phyloP scores from a whole-genome alignment of 1,140 invertebrate species.

The Bombus polaris region DNA sequence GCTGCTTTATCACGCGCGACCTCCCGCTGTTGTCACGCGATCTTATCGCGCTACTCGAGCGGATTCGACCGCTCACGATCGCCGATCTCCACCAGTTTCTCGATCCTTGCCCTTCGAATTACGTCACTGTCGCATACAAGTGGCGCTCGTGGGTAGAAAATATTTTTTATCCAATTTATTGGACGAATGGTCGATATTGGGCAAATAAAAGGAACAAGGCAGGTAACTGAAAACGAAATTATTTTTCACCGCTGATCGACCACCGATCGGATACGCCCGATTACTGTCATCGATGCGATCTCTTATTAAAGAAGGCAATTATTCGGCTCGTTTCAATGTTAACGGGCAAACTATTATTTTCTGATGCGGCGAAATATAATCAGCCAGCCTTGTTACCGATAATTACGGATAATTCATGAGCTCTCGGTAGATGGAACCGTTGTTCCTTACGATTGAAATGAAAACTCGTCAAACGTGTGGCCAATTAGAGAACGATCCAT shows the following conservation, averaged over 20 bases:
- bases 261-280: background rate
- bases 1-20: conserved; percentile 65
- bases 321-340: conserved; percentile 19
- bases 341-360: conserved; percentile 4
- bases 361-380: conserved; percentile 11
- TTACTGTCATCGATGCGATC: background rate
- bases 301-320: conserved; percentile 22
- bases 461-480: background rate
- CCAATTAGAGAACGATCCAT: background rate
- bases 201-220: background rate
- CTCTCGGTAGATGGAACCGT: background rate
- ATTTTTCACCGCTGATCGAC: background rate
- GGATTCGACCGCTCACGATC: conserved; percentile 27
- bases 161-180: background rate
- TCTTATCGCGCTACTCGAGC: conserved; percentile 63
- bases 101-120: background rate
- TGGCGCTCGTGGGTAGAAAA: background rate
- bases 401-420: conserved; percentile 31
- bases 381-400: conserved; percentile 1
- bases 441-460: conserved; percentile 8
- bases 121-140: too few species aligned
- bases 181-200: background rate
- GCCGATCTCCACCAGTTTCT: conserved; percentile 2
- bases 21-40: conserved; percentile 74
- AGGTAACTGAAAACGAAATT: background rate